Base-by-base conservation (phyloP, 2,797 vertebrate species). In the Gallirallus australis region DNA sequence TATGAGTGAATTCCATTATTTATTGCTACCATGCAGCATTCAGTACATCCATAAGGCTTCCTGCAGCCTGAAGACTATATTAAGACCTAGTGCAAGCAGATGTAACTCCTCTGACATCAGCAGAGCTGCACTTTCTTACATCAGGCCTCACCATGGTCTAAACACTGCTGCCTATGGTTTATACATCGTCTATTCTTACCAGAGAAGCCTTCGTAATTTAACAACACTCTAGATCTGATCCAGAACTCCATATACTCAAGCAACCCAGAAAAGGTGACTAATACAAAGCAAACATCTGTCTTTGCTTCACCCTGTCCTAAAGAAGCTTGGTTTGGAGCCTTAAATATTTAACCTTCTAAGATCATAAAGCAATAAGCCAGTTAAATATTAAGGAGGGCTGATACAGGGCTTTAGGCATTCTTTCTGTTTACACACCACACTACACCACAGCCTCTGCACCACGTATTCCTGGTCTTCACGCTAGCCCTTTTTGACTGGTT, bases 11-110 rank as follows among this genome's bases (percentile, higher is more conserved):
- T 90, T 79, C 86, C 68, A 39, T 31, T 70, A 40, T 94, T 96
- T 93, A 93, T 79, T 90, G 70, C 59, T 85, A 64, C 54, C 77
- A 95, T 0, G 2, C 80, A 82, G 54, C 65, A 60, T 40, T 87
- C 84, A 61, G 28, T 20, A 56, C 60, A 84, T 25, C 75, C 89
- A 84, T 5, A 70, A 88, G 15, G 40, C 18, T 91, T 95, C 88
- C 70, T 95, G 70, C 63, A 94, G 89, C 5, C 84, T 92, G 82
- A 92, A 48, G 68, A 85, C 84, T 92, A 56, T 73, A 91, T 92
- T 93, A 87, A 87, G 86, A 68, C 28, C 33, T n/a, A 56, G 31
- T 13, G 30, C 61, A 71, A 85, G 79, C 89, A 94, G 86, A 94
- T 65, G 37, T 33, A 85, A 39, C 71, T 80, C 28, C 78, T 60